Conservation (phyloP, 2,113 vertebrate genomes). For the Erythrocercus mccallii region DNA sequence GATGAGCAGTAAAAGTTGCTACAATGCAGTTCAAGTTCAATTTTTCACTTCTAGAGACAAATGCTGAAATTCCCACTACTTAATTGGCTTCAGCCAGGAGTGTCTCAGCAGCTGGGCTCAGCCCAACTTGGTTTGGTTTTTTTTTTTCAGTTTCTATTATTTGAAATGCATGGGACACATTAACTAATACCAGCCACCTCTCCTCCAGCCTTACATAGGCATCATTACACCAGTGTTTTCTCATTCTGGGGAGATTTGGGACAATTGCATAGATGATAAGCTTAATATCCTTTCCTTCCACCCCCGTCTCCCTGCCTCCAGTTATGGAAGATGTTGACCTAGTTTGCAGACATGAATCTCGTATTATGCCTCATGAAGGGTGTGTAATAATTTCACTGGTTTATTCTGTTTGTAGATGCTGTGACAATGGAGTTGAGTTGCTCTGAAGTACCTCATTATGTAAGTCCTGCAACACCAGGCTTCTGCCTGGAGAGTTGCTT, state of each 20-base stretch:
- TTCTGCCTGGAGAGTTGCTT: background rate
- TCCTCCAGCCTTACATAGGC: background rate
- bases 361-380: background rate
- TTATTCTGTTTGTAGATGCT: slow-evolving; percentile 76
- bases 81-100: background rate
- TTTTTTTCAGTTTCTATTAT: background rate
- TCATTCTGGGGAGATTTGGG: background rate
- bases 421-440: slow-evolving; percentile 85
- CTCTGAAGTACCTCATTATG: slow-evolving; percentile 85
- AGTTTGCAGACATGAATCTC: background rate
- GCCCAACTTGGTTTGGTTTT: background rate
- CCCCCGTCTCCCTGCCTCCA: too few relatives aligned
- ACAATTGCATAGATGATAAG: background rate
- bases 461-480: slow-evolving; percentile 72
- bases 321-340: background rate
- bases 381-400: slow-evolving; percentile 32
- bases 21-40: background rate
- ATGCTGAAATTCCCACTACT: background rate
- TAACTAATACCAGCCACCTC: background rate
- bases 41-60: background rate
- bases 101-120: background rate
- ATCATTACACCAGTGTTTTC: background rate
- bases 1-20: background rate
- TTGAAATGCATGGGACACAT: background rate
- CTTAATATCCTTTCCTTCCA: background rate